Conservation (phyloP, 2,888 invertebrate species). For the Diarsia brunnea region DNA sequence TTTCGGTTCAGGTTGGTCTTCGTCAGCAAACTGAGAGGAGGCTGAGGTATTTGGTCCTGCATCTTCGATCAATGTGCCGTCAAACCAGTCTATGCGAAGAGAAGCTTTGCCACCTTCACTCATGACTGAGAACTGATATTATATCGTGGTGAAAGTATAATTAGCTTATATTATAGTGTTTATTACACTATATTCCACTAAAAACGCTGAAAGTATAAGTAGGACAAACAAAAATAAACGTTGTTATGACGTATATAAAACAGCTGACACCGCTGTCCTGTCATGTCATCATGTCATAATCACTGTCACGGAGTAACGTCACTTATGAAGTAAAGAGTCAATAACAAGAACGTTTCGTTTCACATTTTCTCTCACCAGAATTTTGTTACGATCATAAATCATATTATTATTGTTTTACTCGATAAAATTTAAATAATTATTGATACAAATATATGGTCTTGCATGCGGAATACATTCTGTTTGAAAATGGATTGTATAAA, state of each 20-base stretch:
- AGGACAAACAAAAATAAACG: constrained; percentile 57
- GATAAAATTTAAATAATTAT: not conserved
- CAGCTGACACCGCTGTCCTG: constrained; percentile 42
- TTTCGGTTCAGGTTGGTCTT: constrained; percentile 73
- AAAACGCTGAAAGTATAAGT: constrained; percentile 40
- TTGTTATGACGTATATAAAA: constrained; percentile 37
- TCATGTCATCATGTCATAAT: constrained; percentile 21
- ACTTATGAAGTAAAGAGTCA: too few species aligned
- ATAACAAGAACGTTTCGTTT: constrained; percentile 38
- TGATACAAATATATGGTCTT: not conserved
- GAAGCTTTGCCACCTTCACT: constrained; percentile 77
- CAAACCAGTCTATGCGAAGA: constrained; percentile 88
- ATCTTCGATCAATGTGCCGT: constrained; percentile 85
- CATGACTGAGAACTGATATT: constrained; percentile 70
- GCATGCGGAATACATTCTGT: not conserved
- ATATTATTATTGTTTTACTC: not conserved
- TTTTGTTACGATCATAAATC: too few species aligned
- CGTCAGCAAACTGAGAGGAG: constrained; percentile 75
- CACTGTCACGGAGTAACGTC: constrained; percentile 33
- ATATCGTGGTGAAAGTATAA: constrained; percentile 6
- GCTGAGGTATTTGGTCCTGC: constrained; percentile 62
- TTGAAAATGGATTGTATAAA: not conserved
- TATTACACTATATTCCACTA: constrained; percentile 27
- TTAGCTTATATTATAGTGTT: constrained; percentile 14
- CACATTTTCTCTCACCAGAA: not conserved